Evolutionary conservation across 2,113 vertebrate genomes (phyloP).

Genomic region (Megaceryle maxima): DNA sequence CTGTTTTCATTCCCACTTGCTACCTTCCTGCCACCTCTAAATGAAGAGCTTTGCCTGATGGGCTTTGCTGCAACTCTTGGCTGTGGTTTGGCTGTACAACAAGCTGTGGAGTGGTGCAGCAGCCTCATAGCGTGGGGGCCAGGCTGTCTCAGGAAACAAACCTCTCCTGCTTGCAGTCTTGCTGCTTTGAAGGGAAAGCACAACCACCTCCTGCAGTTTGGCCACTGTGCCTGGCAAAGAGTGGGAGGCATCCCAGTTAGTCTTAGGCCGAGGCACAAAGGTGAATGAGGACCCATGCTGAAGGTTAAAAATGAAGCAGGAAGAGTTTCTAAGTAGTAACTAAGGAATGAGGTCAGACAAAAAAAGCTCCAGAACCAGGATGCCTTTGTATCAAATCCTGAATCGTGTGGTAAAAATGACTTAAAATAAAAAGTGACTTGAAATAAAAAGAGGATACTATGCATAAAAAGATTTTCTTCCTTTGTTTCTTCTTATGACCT

Average conservation of each 20-base stretch:
- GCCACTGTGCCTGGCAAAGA: not conserved
- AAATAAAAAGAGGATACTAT: not conserved
- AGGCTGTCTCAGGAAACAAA: fast-evolving
- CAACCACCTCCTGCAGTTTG: not conserved
- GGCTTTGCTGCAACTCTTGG: not conserved
- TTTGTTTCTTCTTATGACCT: not conserved
- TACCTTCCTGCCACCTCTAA: not conserved
- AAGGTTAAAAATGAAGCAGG: not conserved
- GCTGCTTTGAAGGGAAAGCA: not conserved
- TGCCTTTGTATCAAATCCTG: not conserved
- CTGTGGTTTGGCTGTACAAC: fast-evolving
- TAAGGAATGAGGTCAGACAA: not conserved
- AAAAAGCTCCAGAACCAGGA: not conserved
- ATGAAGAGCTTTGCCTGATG: not conserved
- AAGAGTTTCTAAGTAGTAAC: not conserved
- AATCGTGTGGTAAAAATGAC: not conserved
- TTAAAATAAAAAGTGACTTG: not conserved
- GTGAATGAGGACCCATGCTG: not conserved
- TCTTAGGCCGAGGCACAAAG: not conserved
- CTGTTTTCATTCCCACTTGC: not conserved
- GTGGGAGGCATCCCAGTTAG: not conserved
- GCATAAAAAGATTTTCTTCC: not conserved
- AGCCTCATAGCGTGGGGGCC: not conserved
- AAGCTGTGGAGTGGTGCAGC: not conserved
- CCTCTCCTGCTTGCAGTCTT: not conserved